phyloP scores from a whole-genome alignment of 2,888 invertebrate genomes.

The Rhyacophila evoluta region DNA sequence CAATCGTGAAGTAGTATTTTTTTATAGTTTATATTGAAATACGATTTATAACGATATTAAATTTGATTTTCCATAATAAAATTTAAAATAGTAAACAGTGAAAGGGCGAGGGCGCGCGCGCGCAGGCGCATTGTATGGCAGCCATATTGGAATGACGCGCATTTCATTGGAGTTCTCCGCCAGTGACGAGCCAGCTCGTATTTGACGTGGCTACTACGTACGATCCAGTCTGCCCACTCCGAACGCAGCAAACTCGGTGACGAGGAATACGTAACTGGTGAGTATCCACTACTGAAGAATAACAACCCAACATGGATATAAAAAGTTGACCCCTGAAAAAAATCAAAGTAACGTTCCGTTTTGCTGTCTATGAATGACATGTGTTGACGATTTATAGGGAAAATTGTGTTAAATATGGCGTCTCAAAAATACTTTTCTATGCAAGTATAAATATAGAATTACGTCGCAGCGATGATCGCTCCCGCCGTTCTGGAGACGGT shows the following conservation, averaged over 20 bases:
- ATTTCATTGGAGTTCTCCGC: conserved; percentile 80
- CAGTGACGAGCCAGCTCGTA: conserved; percentile 88
- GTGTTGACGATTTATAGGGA: conserved; percentile 60
- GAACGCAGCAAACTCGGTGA: conserved; percentile 94
- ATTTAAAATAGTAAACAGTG: conserved; percentile 16
- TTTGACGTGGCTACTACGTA: conserved; percentile 95
- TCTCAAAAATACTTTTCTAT: conserved; percentile 59
- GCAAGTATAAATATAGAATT: conserved; percentile 61
- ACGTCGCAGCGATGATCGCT: conserved; percentile 55
- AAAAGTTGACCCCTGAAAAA: conserved; percentile 50
- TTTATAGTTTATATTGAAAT: too few relatives aligned
- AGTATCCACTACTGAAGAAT: conserved; percentile 77
- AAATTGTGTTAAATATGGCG: conserved; percentile 67
- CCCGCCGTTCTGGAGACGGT: conserved; percentile 34
- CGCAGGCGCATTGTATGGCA: conserved; percentile 68
- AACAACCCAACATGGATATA: conserved; percentile 70
- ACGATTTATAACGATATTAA: too few relatives aligned
- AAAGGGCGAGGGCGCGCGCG: conserved; percentile 53
- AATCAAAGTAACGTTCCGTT: conserved; percentile 38
- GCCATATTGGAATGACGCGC: conserved; percentile 84
- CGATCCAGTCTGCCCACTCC: conserved; percentile 92
- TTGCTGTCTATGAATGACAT: conserved; percentile 56
- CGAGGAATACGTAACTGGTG: conserved; percentile 96
- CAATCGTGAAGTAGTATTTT: not conserved
- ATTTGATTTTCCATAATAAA: too few relatives aligned